A percentile compares a stretch with the other conserved stretches of the same genome.
These are phyloP conservation scores for Eupristina koningsbergeri DNA, from an alignment of 1,140 invertebrate genomes.

Conservation along the genomic window DNA sequence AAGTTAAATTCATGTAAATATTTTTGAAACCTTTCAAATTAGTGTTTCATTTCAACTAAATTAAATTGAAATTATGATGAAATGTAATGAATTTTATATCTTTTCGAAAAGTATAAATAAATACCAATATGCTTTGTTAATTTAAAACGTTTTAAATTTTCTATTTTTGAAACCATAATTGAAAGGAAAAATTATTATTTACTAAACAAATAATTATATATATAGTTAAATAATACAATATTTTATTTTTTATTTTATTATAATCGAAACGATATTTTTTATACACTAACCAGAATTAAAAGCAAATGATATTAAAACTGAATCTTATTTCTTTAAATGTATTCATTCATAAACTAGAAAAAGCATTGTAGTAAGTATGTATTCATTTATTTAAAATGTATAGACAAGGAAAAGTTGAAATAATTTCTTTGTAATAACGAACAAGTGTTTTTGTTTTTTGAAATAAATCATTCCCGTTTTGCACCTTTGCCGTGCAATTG, in stretches of 20 bases:
- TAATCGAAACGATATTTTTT: background rate
- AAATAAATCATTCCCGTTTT: conserved; percentile 44
- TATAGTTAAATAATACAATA: no score
- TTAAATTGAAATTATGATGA: no score
- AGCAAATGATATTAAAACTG: background rate
- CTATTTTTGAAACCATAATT: no score
- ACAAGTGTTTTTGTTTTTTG: conserved; percentile 44
- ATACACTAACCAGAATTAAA: background rate
- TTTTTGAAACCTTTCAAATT: background rate
- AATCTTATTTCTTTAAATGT: background rate
- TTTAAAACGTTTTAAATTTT: no score
- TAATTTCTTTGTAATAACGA: conserved; percentile 34
- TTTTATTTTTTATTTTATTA: background rate
- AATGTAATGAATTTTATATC: no score
- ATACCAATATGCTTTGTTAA: no score
- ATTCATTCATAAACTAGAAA: background rate
- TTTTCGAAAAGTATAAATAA: no score
- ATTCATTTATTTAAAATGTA: background rate
- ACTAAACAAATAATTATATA: no score
- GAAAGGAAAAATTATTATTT: no score
- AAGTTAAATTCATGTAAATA: background rate
- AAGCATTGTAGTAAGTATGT: background rate
- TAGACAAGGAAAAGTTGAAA: conserved; percentile 37
- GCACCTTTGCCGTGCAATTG: background rate
- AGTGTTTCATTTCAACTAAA: background rate